phyloP scores from a whole-genome alignment of 2,113 vertebrate species.

The Oreocharis arfaki region DNA sequence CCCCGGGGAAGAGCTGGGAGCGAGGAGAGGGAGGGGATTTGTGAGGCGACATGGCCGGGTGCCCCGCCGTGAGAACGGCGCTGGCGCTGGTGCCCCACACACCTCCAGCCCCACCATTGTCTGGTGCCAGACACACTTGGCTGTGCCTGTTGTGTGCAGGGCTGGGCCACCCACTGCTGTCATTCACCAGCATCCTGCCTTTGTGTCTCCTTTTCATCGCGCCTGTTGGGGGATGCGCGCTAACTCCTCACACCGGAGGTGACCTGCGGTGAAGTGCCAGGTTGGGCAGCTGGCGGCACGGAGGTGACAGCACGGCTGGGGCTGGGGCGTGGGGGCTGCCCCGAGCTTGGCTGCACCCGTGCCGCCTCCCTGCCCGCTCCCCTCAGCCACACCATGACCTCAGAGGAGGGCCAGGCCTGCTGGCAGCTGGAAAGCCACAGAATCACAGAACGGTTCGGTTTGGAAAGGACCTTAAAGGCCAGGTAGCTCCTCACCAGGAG shows the following conservation, averaged over 20 bases:
- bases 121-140: conserved; percentile 45
- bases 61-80: background rate
- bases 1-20: background rate
- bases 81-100: background rate
- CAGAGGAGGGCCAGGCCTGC: background rate
- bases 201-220: background rate
- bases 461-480: background rate
- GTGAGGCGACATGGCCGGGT: background rate
- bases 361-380: fast-evolving
- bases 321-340: background rate
- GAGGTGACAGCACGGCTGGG: background rate
- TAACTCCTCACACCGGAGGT: background rate
- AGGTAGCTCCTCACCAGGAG: background rate
- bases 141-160: conserved; percentile 43
- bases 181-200: conserved; percentile 54
- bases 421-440: background rate
- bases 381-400: background rate
- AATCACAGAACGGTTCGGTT: fast-evolving
- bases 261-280: background rate
- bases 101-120: background rate
- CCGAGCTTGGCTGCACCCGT: background rate
- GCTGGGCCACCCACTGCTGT: conserved; percentile 10
- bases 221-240: background rate
- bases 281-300: background rate
- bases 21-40: background rate